Conservation (phyloP, 2,797 vertebrate species). For the Sus cebifrons region DNA sequence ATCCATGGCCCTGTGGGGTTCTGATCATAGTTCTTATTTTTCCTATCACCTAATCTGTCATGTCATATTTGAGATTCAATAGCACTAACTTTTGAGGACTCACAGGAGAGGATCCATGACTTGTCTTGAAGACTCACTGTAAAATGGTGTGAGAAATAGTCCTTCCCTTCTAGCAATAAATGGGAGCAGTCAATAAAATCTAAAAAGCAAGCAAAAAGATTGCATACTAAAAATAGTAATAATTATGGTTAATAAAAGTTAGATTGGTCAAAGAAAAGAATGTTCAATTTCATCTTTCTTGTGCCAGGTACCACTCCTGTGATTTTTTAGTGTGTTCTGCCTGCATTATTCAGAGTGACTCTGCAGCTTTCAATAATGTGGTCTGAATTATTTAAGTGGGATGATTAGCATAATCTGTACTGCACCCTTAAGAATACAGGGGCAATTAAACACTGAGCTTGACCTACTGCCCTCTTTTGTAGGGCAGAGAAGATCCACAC, state of each 20-base stretch:
- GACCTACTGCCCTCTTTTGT: conserved; percentile 74
- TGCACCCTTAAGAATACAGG: conserved; percentile 72
- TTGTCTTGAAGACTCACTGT: background rate
- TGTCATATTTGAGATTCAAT: background rate
- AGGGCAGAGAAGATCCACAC: conserved; percentile 26
- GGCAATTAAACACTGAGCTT: conserved; percentile 69
- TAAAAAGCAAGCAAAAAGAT: conserved; percentile 24
- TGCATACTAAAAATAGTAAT: conserved; percentile 25
- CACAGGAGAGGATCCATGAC: background rate
- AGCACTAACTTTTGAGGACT: background rate
- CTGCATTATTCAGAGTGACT: conserved; percentile 2
- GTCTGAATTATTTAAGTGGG: conserved; percentile 76
- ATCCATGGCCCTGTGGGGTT: background rate
- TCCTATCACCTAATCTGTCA: background rate
- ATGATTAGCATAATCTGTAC: conserved; percentile 68
- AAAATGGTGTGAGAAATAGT: conserved; percentile 7
- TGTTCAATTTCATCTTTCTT: background rate
- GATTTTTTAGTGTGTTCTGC: background rate
- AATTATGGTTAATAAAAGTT: background rate
- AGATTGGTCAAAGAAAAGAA: background rate
- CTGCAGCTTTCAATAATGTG: conserved; percentile 37
- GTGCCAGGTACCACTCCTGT: background rate
- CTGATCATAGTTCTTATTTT: background rate
- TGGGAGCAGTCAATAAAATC: conserved; percentile 21
- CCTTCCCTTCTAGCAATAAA: background rate